Percentiles rank a stretch among this genome's conserved stretches.
phyloP scores from a whole-genome alignment of 2,113 vertebrate species.

The Pristiophorus japonicus region DNA sequence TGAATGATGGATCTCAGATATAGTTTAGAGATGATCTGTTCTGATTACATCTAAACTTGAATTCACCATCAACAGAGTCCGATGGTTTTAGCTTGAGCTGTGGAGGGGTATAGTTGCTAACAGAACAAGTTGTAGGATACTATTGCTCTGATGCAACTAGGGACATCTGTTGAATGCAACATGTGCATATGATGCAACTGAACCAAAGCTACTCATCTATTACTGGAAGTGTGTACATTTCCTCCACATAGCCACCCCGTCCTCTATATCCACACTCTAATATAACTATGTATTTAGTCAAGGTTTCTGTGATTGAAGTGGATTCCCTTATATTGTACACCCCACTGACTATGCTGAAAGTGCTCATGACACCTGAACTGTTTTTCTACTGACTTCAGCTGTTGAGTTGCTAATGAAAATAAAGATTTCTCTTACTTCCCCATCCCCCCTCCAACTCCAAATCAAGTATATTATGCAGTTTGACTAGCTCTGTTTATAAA shows the following conservation, averaged over 20 bases:
- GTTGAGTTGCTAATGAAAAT: neutral
- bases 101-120: neutral
- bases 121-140: neutral
- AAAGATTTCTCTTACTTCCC: neutral
- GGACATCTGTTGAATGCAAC: neutral
- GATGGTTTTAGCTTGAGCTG: neutral
- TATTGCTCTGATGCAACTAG: neutral
- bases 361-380: neutral
- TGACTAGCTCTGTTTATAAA: neutral
- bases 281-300: neutral
- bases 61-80: neutral
- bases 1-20: neutral
- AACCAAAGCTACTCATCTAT: neutral
- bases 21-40: neutral
- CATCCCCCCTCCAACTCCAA: neutral
- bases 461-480: neutral
- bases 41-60: neutral
- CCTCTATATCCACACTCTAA: too few species aligned
- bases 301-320: neutral
- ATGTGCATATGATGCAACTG: neutral
- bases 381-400: neutral
- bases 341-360: neutral
- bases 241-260: neutral
- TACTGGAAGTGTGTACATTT: constrained; percentile 7
- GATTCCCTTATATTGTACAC: neutral